Base-by-base conservation (phyloP, 1,140 invertebrate genomes). In the Listronotus bonariensis region DNA sequence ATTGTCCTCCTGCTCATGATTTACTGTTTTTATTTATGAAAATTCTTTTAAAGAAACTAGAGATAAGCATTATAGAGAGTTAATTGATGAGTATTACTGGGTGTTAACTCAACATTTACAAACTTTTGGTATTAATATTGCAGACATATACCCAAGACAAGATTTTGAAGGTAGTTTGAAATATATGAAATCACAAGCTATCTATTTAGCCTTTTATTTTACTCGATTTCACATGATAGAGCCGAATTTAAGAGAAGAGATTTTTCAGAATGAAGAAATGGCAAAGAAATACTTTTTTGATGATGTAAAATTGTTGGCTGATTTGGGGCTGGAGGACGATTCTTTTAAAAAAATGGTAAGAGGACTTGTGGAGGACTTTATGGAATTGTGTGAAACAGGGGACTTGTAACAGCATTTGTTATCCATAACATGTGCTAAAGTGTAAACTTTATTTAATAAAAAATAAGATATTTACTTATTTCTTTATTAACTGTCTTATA, bases 1-100 rank as follows among this genome's bases (percentile, higher is more conserved):
- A 84, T 18, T 74, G 74, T 8, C 83, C 84, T 3, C 72, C 82
- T 5, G 80, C 80, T 0, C 80, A 83, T 11, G 85, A 87, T 56
- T 36, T 82, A 0, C 59, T 78, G 5, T 74, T 77, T 9, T 69
- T 82, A 0, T 45, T 83, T 78, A 80, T 63, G 54, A 81, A 0
- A 76, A 75, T 32, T 67, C 76, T 0, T 69, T 68, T 6, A 71
- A 74, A 6, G 62, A 74, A 9, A 78, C 80, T 32, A 63, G 81
- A 32, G 68, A 76, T 7, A 26, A 66, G 26, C 61, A 80, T 54
- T 76, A 79, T 52, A 54, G 42, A 10, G 51, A 74, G 48, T 43
- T 82, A 1, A 56, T 78, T 3, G 49, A 74, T 6, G 67, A 77
- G 20, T 82, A 82, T 69, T 82, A 75, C 56, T 20, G 70, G 0